Evolutionary conservation across 2,888 invertebrate genomes (phyloP), one percentile per base, ranked within the genome.

Genomic region (Gryllus longicercus): DNA sequence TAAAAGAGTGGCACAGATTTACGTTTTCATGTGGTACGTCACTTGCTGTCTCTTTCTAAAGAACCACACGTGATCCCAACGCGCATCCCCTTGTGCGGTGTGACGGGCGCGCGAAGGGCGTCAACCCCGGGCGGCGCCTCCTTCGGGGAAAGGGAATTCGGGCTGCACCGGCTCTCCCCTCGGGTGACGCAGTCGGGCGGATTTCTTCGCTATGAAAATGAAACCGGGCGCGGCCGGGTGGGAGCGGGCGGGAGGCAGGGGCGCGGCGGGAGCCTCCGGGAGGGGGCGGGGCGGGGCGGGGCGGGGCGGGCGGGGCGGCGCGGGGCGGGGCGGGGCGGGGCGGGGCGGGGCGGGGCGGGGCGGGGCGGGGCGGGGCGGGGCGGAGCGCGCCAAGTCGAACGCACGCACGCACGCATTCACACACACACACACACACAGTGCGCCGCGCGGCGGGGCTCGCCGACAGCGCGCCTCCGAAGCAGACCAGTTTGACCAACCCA

Each of bases 401-500:
- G 63, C 63, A 63, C 14, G 14, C 16, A n/a, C 75, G 50, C 77
- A 77, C 51, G 74, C 25, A 51, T 78, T 50, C 63, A 11, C 50
- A 12, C n/a, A 50, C 78, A 76, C 75, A 75, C 51, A 74, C 51
- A 14, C 51, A 50, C 51, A 3, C 63, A 12, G 63, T 8, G 38
- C 25, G 2, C 51, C 51, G 18, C 63, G 63, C 63, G 16, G 63
- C 63, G 63, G 63, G 16, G 14, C 16, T n/a, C n/a, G 63, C 63
- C 80, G 63, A 74, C 78, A 79, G 76, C 76, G 76, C 78, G 50
- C 75, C 51, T 74, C 38, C 79, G 77, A 74, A 81, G 51, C 75
- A 78, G 79, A 79, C 81, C 80, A 78, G 80, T 76, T 21, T 74
- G 78, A 78, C 80, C 80, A 77, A 74, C 80, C 80, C 78, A 50